These are phyloP conservation scores for Erythrocercus mccallii DNA, from an alignment of 2,113 vertebrate genomes.

Conservation along the genomic window DNA sequence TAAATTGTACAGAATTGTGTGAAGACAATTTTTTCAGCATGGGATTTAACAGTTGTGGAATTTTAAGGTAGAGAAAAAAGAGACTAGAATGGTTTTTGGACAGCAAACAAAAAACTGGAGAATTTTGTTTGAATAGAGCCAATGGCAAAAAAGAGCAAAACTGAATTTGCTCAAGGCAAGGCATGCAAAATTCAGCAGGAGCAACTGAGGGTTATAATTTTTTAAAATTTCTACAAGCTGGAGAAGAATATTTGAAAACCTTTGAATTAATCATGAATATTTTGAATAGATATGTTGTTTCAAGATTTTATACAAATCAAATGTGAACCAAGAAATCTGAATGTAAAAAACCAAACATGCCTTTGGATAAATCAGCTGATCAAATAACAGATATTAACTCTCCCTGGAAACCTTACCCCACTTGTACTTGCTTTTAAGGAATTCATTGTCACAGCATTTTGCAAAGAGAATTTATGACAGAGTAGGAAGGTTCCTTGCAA, in stretches of 20 bases:
- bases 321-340: neutral
- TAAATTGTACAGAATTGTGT: neutral
- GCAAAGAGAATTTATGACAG: conserved; percentile 14
- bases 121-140: neutral
- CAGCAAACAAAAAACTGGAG: neutral
- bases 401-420: neutral
- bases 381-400: conserved; percentile 20
- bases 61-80: neutral
- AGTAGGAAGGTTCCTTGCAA: neutral
- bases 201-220: neutral
- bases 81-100: conserved; percentile 26
- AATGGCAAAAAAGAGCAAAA: neutral
- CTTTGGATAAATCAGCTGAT: conserved; percentile 15
- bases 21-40: neutral
- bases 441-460: neutral
- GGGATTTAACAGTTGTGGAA: neutral
- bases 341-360: neutral
- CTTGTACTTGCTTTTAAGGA: conserved; percentile 20
- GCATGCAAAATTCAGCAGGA: neutral
- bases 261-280: neutral
- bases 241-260: neutral
- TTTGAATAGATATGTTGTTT: neutral
- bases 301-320: neutral
- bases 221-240: neutral
- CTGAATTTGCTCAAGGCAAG: neutral